Conservation (phyloP, 23 tunicate genomes). For the Diplosoma virens region DNA sequence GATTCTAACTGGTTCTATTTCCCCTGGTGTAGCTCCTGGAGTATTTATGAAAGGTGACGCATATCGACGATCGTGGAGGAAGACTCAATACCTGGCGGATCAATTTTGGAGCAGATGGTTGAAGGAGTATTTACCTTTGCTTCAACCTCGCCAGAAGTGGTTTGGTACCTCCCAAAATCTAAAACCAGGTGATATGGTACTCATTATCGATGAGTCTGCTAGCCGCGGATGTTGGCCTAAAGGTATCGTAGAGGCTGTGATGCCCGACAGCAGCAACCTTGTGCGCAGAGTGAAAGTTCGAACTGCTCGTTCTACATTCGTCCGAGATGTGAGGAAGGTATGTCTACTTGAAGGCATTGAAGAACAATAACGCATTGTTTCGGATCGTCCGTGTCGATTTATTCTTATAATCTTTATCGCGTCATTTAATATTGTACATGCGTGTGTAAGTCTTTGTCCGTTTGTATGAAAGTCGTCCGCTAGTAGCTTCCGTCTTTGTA, state of each 20-base stretch:
- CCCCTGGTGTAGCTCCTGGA: slow-evolving; percentile 20
- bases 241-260: slow-evolving; percentile 1
- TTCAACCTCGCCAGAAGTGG: slow-evolving; percentile 36
- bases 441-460: too few species aligned
- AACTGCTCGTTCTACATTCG: neutral
- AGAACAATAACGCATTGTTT: too few species aligned
- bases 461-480: too few species aligned
- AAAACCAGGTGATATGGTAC: slow-evolving; percentile 17
- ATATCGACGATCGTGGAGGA: slow-evolving; percentile 16
- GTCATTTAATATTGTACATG: too few species aligned
- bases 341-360: neutral
- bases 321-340: slow-evolving; percentile 16
- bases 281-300: slow-evolving; percentile 14
- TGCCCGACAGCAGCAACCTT: slow-evolving; percentile 8
- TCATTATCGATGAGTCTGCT: slow-evolving; percentile 11
- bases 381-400: too few species aligned
- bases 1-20: slow-evolving; percentile 3
- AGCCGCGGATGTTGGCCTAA: slow-evolving; percentile 41
- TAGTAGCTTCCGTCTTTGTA: too few species aligned
- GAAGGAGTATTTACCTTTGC: slow-evolving; percentile 7
- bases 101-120: slow-evolving; percentile 25
- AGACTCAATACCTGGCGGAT: neutral
- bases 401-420: too few species aligned
- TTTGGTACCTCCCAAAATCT: slow-evolving; percentile 13
- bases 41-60: slow-evolving; percentile 33